Evolutionary conservation across 2,113 vertebrate species (phyloP), one percentile per base, ranked within the genome.

Genomic region (Cololabis saira): DNA sequence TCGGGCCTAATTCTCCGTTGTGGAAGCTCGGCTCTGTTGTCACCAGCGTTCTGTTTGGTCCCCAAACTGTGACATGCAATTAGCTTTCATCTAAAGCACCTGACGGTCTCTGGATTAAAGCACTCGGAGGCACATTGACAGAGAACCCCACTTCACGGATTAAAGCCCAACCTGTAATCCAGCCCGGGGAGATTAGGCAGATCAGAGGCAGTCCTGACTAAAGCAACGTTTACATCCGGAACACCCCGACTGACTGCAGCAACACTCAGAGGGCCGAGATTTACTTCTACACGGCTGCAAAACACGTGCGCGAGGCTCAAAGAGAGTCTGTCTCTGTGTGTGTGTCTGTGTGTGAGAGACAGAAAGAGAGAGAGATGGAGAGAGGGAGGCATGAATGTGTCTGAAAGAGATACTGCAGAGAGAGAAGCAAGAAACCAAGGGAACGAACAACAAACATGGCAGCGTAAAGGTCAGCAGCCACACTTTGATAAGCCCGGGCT

Each of bases 131-230:
- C 84, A 77, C 88, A 79, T 80, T 88, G 84, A 73, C 72, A 77
- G 78, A 83, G 83, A 80, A 61, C 80, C 50, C 81, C 82, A 83
- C 85, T 79, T 83, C 67, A 70, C 51, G 88, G 90, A 92, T 92
- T 91, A 90, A 68, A 88, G 59, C 78, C 84, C 83, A 86, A 89
- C 90, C 86, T 90, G 89, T 91, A 90, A 90, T 90, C 86, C 82
- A 65, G 80, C 82, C 81, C 48, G 63, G 42, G 78, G 86, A 90
- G 88, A 92, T 91, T 89, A 89, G 83, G 63, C 71, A 87, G 85
- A 92, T 90, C 86, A 87, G 89, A 89, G 78, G 69, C 83, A 83
- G 80, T 83, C 81, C 85, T 80, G 76, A 86, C 83, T 84, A 74
- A 88, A 88, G 80, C 76, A 59, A 74, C 74, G 84, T 69, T 82